Conservation (phyloP, 2,113 vertebrate genomes). For the Salvelinus namaycush region DNA sequence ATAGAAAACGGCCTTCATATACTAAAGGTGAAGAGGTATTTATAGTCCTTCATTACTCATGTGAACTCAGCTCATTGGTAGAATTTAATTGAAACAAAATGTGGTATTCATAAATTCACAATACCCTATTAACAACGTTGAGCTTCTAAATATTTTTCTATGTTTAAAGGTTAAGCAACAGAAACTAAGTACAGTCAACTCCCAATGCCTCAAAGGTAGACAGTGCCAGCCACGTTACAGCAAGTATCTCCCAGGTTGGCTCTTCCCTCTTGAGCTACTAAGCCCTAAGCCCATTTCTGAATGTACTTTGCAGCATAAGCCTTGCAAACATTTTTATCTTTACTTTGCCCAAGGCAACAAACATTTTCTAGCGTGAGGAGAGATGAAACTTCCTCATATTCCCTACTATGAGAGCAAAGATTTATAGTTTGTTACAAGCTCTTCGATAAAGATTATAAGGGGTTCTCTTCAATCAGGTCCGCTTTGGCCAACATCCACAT, state of each 20-base stretch:
- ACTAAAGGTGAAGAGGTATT: conserved; percentile 43
- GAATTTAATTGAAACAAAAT: conserved; percentile 53
- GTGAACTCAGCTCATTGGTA: conserved; percentile 44
- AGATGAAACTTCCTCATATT: conserved; percentile 1
- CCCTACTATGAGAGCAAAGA: conserved; percentile 35
- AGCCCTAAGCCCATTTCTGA: not conserved
- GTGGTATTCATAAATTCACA: conserved; percentile 59
- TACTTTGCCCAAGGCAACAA: conserved; percentile 38
- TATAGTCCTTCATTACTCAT: conserved; percentile 49
- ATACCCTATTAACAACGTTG: conserved; percentile 30
- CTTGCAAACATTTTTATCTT: conserved; percentile 22
- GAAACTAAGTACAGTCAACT: not conserved
- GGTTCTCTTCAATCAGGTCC: no score
- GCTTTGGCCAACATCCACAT: no score
- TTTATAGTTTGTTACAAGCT: conserved; percentile 32
- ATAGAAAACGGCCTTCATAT: conserved; percentile 42
- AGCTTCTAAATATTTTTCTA: conserved; percentile 47
- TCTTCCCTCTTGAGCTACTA: not conserved
- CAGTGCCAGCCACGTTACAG: not conserved
- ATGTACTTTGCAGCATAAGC: conserved; percentile 1
- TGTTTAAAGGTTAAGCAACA: conserved; percentile 47
- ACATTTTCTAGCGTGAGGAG: conserved; percentile 27
- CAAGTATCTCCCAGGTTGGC: not conserved
- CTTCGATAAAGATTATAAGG: not conserved
- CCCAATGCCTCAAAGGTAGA: no score